Percentiles rank a stretch among this genome's conserved stretches.
Evolutionary conservation across 2,113 vertebrate species (phyloP).

Genomic region (Sorex fumeus): DNA sequence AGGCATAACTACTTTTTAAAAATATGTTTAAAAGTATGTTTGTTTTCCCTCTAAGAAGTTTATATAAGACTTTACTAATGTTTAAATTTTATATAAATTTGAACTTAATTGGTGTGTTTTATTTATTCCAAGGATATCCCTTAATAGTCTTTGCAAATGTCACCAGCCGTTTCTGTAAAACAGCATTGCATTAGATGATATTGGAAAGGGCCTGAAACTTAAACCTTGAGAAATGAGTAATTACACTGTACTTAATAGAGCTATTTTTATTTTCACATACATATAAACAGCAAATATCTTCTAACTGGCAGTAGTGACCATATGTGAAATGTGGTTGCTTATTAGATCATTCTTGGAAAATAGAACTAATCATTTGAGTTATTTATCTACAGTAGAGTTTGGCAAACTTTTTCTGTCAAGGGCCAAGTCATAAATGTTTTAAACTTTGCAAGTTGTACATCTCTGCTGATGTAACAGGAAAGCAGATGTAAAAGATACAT

Average conservation of each 20-base stretch:
- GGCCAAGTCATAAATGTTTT: conserved; percentile 49
- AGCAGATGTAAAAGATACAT: neutral
- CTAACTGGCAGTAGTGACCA: neutral
- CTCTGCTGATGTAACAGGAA: neutral
- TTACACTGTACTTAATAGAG: neutral
- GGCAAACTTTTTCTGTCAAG: conserved; percentile 11
- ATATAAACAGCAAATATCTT: conserved; percentile 7
- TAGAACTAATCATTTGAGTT: conserved; percentile 54
- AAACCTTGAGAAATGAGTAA: conserved; percentile 14
- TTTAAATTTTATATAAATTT: conserved; percentile 51
- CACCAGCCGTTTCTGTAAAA: conserved; percentile 2
- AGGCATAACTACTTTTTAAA: neutral
- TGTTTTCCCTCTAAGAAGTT: conserved; percentile 20
- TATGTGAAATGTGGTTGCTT: neutral
- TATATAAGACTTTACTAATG: conserved; percentile 2
- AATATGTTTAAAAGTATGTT: conserved; percentile 37
- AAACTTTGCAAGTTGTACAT: neutral
- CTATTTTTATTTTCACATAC: neutral
- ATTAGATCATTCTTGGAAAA: conserved; percentile 58
- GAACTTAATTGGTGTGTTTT: conserved; percentile 27
- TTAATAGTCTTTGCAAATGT: neutral
- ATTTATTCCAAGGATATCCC: neutral
- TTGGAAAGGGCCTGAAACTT: conserved; percentile 20
- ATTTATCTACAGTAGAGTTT: conserved; percentile 9
- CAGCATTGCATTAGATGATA: neutral